phyloP scores from a whole-genome alignment of 2,888 invertebrate genomes.

The Cataglyphis cursor region DNA sequence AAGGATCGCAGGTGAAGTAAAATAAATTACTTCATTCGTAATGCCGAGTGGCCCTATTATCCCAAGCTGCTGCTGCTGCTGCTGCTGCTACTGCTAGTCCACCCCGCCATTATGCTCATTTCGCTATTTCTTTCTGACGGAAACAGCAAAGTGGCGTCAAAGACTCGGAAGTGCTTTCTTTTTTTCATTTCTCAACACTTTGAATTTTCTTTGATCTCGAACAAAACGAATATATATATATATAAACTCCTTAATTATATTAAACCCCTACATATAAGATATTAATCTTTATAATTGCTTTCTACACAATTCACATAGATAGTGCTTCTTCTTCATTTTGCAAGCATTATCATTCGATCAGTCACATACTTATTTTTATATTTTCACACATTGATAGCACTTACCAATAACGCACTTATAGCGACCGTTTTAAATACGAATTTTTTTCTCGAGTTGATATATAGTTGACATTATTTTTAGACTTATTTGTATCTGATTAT shows the following conservation, averaged over 20 bases:
- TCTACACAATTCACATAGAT: constrained; percentile 68
- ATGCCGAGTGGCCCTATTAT: constrained; percentile 75
- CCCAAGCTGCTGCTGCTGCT: constrained; percentile 47
- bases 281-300: constrained; percentile 75
- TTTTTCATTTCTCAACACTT: background rate
- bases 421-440: constrained; percentile 76
- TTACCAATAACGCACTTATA: constrained; percentile 74
- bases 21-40: constrained; percentile 79
- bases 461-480: background rate
- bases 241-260: too few species aligned
- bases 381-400: constrained; percentile 73
- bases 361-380: constrained; percentile 73
- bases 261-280: constrained; percentile 20
- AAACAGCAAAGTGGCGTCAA: constrained; percentile 63
- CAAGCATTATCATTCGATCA: constrained; percentile 85
- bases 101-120: constrained; percentile 28
- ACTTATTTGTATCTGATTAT: constrained; percentile 6
- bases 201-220: constrained; percentile 60
- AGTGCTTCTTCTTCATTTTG: constrained; percentile 80
- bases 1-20: constrained; percentile 77
- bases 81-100: constrained; percentile 46
- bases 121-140: constrained; percentile 29
- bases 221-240: constrained; percentile 31
- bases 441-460: background rate
- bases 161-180: background rate